A percentile compares a stretch with the other conserved stretches of the same genome.
These are phyloP conservation scores for Rhadinocentrus ornatus DNA, from an alignment of 2,797 vertebrate species.

Conservation along the genomic window DNA sequence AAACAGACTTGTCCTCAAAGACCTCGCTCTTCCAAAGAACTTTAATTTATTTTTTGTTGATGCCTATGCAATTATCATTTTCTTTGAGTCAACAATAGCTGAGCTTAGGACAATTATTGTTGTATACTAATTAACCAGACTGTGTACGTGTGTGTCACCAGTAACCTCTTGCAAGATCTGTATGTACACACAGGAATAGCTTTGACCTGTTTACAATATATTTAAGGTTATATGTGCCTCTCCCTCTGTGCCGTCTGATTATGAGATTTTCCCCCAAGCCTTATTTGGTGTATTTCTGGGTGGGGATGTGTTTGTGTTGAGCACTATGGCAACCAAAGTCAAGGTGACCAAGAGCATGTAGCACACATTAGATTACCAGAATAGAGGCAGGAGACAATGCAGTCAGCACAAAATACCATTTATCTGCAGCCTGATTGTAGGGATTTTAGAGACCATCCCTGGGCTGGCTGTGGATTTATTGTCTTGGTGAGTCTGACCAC, in stretches of 20 bases:
- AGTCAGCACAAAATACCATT: constrained; percentile 83
- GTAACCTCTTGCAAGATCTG: constrained; percentile 69
- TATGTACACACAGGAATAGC: constrained; percentile 77
- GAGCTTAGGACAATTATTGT: constrained; percentile 84
- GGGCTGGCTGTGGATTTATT: constrained; percentile 81
- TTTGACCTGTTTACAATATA: constrained; percentile 80
- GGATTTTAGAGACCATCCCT: constrained; percentile 80
- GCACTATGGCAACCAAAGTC: constrained; percentile 89
- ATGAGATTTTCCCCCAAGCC: constrained; percentile 83
- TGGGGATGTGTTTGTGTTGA: constrained; percentile 88
- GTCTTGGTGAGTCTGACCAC: constrained; percentile 81
- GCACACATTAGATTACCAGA: constrained; percentile 87
- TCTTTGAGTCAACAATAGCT: constrained; percentile 83
- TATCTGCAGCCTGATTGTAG: constrained; percentile 82
- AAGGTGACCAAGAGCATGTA: constrained; percentile 89
- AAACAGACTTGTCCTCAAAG: constrained; percentile 85
- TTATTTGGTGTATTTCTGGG: constrained; percentile 89
- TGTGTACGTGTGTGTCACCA: constrained; percentile 74
- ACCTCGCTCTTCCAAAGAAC: constrained; percentile 80
- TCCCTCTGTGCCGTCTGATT: constrained; percentile 80
- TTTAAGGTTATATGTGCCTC: constrained; percentile 79
- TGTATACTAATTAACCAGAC: constrained; percentile 83
- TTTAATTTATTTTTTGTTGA: constrained; percentile 83
- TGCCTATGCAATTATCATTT: constrained; percentile 84
- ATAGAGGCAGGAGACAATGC: constrained; percentile 85